Evolutionary conservation across 2,113 vertebrate genomes (phyloP), one percentile per base, ranked within the genome.

Genomic region (Hemibates koningsi): DNA sequence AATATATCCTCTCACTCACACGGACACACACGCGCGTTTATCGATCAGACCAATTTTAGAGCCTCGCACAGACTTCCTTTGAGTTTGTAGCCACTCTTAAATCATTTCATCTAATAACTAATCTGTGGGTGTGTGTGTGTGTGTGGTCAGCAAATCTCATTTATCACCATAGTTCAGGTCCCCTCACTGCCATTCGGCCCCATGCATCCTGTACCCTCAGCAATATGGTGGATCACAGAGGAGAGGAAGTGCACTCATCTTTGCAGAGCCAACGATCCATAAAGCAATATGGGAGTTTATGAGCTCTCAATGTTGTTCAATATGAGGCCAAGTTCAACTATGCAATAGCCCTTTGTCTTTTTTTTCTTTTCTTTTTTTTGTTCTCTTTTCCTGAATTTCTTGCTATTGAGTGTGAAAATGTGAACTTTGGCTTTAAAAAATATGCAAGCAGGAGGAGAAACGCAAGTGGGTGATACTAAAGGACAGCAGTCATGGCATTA

Each of bases 221-320:
- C 95, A 91, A 88, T 88, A 90, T 89, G 73, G 85, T 84, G 81
- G 87, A 82, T 89, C 79, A 53, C 87, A 11, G 68, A 89, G 88
- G 71, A 88, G 86, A 91, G 87, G 59, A 54, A 83, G 82, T 2
- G 12, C 17, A n/a, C 88, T 89, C 56, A 41, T 93, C 85, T 88
- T 88, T 83, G 88, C 84, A 41, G 78, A 88, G 89, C 83, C 89
- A 82, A 92, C 73, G 86, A 95, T 95, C 95, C 89, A 94, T 95
- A 93, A 94, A 93, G 92, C 95, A 93, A 94, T 95, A 93, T 90
- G 68, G 82, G 80, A 91, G 83, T 92, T 94, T 94, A 94, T 94
- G 91, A 95, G 93, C 88, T 92, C 91, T 93, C 92, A 88, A 54
- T 92, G 91, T 94, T 93, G 91, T 89, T 91, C 90, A 91, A 90